Evolutionary conservation across 2,888 invertebrate species (phyloP).

Genomic region (Mythimna lalbum): DNA sequence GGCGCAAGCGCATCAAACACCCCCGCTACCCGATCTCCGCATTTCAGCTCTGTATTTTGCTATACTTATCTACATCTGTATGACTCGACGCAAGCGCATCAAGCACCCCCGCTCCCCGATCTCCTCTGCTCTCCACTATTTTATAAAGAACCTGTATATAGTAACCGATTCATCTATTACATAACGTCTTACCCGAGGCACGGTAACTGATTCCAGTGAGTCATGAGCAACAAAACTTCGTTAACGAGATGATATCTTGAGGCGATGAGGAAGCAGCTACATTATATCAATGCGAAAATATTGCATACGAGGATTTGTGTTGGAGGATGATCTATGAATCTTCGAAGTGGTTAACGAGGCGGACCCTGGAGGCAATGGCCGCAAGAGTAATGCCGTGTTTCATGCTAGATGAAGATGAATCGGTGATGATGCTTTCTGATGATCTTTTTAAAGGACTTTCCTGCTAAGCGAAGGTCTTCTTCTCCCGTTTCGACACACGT

Average conservation of each 20-base stretch:
- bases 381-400: neutral
- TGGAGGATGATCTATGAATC: neutral
- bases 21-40: no score
- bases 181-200: conserved; percentile 56
- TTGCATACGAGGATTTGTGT: neutral
- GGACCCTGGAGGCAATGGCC: neutral
- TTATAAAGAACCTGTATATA: conserved; percentile 18
- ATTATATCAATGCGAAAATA: conserved; percentile 37
- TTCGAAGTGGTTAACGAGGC: neutral
- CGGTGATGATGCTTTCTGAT: neutral
- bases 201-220: conserved; percentile 52
- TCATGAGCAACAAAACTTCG: conserved; percentile 53
- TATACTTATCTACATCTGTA: no score
- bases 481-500: no score
- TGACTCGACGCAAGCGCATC: no score
- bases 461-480: no score
- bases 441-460: no score
- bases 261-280: conserved; percentile 48
- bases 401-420: neutral
- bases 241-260: conserved; percentile 57
- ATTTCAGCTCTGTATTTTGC: no score
- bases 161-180: conserved; percentile 20
- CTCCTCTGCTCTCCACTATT: no score
- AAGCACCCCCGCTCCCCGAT: no score
- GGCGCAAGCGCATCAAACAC: no score